Evolutionary conservation across 2,888 invertebrate species (phyloP), one percentile per base, ranked within the genome.

Genomic region (Caenorhabditis sp.): DNA sequence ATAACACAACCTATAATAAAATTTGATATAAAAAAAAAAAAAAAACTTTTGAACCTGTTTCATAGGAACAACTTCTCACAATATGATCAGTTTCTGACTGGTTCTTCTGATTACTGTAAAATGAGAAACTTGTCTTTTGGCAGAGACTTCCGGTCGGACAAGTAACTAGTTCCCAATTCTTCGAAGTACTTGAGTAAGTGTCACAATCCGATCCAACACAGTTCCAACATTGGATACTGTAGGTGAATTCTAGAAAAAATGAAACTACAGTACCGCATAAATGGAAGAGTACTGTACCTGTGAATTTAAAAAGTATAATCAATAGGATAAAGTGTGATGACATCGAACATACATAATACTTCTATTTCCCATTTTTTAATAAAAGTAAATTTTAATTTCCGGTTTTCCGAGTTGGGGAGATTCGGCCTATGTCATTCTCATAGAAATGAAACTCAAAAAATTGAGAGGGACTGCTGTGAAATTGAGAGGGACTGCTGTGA

Each of bases 71-170:
- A 61, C 71, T 71, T 25, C 67, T 50, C 2, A 64, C 63, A 3
- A 67, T 71, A 21, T 63, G 26, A 0, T 12, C 38, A 12, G 23
- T 58, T 20, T 57, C 12, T 8, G 71, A 56, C 20, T 64, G 31
- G 57, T 71, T 71, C 23, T 60, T 60, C 43, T 67, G 67, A 36
- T 71, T 71, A 61, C 71, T 71, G 64, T 71, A 71, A 62, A 67
- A 71, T 1, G 52, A 17, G 36, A 64, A 71, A 20, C 67, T 57
- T 0, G 71, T 71, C 26, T 71, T 71, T 60, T 67, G 71, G 52
- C 71, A 71, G 17, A 67, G 60, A 54, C 64, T 64, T 61, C 71
- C 71, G n/a, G 53, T 54, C 2, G 67, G 67, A 59, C 71, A 71
- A 50, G 52, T 61, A 52, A 64, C 58, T 23, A 71, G 20, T 26